Conservation (phyloP, 2,113 vertebrate genomes). For the Meleagris gallopavo region DNA sequence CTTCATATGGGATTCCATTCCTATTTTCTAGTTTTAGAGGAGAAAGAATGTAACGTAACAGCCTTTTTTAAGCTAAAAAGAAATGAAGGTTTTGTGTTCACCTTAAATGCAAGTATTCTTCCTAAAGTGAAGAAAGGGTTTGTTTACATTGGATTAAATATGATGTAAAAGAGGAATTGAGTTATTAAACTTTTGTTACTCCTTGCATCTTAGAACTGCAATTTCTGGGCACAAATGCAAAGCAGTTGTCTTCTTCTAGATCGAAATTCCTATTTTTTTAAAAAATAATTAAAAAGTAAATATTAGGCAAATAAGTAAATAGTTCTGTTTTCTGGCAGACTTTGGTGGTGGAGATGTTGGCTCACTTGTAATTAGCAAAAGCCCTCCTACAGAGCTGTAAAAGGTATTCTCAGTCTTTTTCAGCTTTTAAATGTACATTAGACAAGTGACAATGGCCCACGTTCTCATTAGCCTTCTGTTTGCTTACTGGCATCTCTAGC, state of each 20-base stretch:
- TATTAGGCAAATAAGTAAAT: not conserved
- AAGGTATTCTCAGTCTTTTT: conserved; percentile 8
- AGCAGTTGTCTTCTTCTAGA: not conserved
- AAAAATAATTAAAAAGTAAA: not conserved
- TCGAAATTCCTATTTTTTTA: not conserved
- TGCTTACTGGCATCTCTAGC: not conserved
- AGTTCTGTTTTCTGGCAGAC: not conserved
- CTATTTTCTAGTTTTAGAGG: not conserved
- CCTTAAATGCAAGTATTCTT: not conserved
- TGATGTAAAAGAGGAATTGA: not conserved
- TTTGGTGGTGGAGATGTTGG: not conserved
- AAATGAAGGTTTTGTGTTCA: not conserved
- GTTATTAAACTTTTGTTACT: not conserved
- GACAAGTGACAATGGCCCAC: not conserved
- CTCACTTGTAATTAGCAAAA: conserved; percentile 10
- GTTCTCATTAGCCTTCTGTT: not conserved
- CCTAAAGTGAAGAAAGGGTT: not conserved
- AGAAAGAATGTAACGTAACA: not conserved
- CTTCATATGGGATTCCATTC: not conserved
- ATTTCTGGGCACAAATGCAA: not conserved
- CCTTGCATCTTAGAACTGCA: not conserved
- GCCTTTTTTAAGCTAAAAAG: not conserved
- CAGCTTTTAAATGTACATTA: not conserved
- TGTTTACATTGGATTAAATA: not conserved
- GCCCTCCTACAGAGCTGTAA: not conserved